These are phyloP conservation scores for Ryuthela nishihirai DNA, from an alignment of 2,888 invertebrate species.

Conservation along the genomic window DNA sequence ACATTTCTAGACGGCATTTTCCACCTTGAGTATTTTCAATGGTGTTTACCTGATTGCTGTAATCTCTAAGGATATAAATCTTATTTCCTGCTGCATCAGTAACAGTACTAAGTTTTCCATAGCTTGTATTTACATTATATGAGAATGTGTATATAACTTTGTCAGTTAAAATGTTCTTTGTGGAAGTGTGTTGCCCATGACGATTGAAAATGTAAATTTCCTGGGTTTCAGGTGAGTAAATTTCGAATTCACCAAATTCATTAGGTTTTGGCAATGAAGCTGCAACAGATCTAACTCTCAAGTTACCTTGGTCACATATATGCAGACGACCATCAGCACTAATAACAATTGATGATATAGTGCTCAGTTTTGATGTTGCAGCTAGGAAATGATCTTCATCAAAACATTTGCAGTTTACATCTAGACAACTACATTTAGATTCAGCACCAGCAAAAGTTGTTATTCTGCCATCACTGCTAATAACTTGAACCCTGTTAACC, in stretches of 20 bases:
- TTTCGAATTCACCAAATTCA: conserved; percentile 78
- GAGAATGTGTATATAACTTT: conserved; percentile 91
- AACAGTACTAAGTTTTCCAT: conserved; percentile 76
- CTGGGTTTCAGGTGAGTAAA: conserved; percentile 87
- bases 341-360: conserved; percentile 69
- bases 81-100: conserved; percentile 91
- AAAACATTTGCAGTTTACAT: conserved; percentile 50
- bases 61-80: conserved; percentile 85
- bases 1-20: conserved; percentile 47
- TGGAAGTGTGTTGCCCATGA: conserved; percentile 90
- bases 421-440: conserved; percentile 52
- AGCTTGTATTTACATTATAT: conserved; percentile 65
- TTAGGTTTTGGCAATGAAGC: conserved; percentile 61
- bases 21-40: conserved; percentile 58
- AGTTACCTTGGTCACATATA: conserved; percentile 82
- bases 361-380: conserved; percentile 51
- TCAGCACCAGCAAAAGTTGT: conserved; percentile 51
- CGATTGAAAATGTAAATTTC: conserved; percentile 91
- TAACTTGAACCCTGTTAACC: conserved; percentile 50
- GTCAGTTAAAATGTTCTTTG: conserved; percentile 83
- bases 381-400: conserved; percentile 50
- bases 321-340: conserved; percentile 92
- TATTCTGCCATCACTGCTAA: conserved; percentile 51
- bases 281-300: conserved; percentile 57
- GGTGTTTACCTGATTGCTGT: conserved; percentile 68